Percentiles rank a stretch among this genome's conserved stretches.
Conservation (phyloP, 2,888 invertebrate species). For the Melanchra persicariae region DNA sequence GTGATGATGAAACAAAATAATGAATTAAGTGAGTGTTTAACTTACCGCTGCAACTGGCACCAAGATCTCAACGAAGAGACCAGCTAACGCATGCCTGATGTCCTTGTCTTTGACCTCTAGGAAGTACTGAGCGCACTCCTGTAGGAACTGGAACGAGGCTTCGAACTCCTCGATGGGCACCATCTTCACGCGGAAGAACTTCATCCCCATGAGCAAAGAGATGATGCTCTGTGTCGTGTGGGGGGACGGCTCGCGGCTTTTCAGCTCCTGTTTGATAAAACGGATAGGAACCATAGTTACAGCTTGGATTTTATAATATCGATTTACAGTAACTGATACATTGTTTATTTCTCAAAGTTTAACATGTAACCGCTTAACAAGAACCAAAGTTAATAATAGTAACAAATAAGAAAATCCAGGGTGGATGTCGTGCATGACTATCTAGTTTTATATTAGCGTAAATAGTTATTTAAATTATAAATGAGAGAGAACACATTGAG, state of each 20-base stretch:
- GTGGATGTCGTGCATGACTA: too few relatives aligned
- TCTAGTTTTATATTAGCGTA: too few relatives aligned
- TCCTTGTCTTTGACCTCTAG: constrained; percentile 99
- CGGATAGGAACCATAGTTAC: background rate
- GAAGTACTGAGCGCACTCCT: constrained; percentile 99
- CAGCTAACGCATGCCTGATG: constrained; percentile 99
- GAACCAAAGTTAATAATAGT: too few relatives aligned
- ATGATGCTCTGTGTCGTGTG: constrained; percentile 98
- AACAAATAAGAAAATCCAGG: too few relatives aligned
- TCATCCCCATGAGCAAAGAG: constrained; percentile 99
- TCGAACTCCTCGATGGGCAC: constrained; percentile 99
- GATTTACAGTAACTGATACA: too few relatives aligned
- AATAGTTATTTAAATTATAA: too few relatives aligned
- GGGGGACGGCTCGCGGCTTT: constrained; percentile 96
- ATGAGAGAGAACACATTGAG: too few relatives aligned
- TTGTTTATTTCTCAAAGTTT: too few relatives aligned
- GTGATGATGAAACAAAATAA: too few relatives aligned
- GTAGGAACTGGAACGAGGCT: constrained; percentile 99
- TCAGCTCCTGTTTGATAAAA: constrained; percentile 83
- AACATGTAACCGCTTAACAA: too few relatives aligned
- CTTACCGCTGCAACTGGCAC: constrained; percentile 99
- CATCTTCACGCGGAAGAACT: constrained; percentile 98
- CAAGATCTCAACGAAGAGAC: constrained; percentile 99
- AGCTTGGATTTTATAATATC: background rate
- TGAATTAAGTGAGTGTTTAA: constrained; percentile 53